Conservation (phyloP, 1,140 invertebrate genomes). For the Drosophila kanapiae region DNA sequence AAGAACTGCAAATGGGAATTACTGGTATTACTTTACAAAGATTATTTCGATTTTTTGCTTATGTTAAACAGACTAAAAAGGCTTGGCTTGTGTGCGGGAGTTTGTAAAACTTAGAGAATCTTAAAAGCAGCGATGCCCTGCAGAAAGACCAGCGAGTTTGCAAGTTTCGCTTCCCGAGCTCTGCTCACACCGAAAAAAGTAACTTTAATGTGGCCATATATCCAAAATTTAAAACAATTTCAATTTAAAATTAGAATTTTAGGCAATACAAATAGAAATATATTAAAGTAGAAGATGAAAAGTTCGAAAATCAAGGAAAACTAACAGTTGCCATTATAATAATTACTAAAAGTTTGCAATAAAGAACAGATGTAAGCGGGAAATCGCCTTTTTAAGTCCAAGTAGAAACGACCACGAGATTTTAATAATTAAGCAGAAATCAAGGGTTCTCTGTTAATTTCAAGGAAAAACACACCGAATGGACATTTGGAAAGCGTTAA, state of each 20-base stretch:
- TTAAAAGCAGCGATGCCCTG: too few relatives aligned
- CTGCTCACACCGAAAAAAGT: too few relatives aligned
- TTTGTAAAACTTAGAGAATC: too few relatives aligned
- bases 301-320: not conserved
- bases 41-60: not conserved
- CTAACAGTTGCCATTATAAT: too few relatives aligned
- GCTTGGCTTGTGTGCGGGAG: not conserved
- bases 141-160: too few relatives aligned
- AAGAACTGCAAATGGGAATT: slow-evolving; percentile 6
- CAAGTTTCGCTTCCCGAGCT: too few relatives aligned
- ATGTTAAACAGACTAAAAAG: not conserved
- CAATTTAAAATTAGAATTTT: too few relatives aligned
- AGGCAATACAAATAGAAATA: too few relatives aligned
- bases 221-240: too few relatives aligned
- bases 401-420: not conserved
- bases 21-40: not conserved
- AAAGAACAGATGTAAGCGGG: not conserved
- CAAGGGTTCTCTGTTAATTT: not conserved
- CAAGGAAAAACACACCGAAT: not conserved
- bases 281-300: too few relatives aligned
- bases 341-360: not conserved
- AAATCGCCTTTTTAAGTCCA: not conserved
- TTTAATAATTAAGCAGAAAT: not conserved
- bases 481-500: not conserved
- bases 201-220: too few relatives aligned